phyloP scores from a whole-genome alignment of 2,797 vertebrate genomes.

The Champsocephalus esox region DNA sequence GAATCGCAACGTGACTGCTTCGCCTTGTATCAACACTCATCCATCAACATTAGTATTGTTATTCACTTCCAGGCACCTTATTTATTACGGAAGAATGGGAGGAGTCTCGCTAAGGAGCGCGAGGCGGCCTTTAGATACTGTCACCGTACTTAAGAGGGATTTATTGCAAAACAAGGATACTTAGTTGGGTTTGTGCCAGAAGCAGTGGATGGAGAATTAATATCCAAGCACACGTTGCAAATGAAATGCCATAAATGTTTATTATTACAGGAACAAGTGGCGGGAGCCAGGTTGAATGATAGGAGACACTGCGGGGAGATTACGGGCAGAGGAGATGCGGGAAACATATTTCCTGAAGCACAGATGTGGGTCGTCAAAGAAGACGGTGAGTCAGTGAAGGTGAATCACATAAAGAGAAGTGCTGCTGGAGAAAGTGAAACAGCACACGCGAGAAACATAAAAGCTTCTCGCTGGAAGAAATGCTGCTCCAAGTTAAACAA shows the following conservation, averaged over 20 bases:
- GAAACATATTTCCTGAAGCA: constrained; percentile 33
- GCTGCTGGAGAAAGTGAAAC: constrained; percentile 42
- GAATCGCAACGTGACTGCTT: constrained; percentile 59
- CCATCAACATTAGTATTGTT: constrained; percentile 77
- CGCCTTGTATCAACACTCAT: constrained; percentile 70
- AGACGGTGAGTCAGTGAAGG: constrained; percentile 38
- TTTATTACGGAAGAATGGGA: constrained; percentile 68
- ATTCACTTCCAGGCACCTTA: constrained; percentile 66
- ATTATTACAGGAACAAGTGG: constrained; percentile 38
- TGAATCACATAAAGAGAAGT: constrained; percentile 34
- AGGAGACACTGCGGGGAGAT: constrained; percentile 29
- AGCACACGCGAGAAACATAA: constrained; percentile 31
- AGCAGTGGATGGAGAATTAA: constrained; percentile 32
- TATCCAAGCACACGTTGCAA: constrained; percentile 41
- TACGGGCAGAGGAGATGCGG: constrained; percentile 26
- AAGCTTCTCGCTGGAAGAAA: not conserved
- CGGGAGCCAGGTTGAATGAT: constrained; percentile 23
- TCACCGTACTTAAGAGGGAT: constrained; percentile 77
- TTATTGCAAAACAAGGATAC: constrained; percentile 76
- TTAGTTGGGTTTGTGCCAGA: constrained; percentile 72
- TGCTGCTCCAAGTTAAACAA: too few species aligned
- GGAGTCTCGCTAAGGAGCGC: constrained; percentile 57
- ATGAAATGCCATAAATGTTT: constrained; percentile 56
- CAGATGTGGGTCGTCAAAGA: constrained; percentile 49
- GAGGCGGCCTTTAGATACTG: constrained; percentile 77